These are phyloP conservation scores for Zoanthus sociatus DNA, from an alignment of 92 coral and sea anemone genomes.

Conservation along the genomic window DNA sequence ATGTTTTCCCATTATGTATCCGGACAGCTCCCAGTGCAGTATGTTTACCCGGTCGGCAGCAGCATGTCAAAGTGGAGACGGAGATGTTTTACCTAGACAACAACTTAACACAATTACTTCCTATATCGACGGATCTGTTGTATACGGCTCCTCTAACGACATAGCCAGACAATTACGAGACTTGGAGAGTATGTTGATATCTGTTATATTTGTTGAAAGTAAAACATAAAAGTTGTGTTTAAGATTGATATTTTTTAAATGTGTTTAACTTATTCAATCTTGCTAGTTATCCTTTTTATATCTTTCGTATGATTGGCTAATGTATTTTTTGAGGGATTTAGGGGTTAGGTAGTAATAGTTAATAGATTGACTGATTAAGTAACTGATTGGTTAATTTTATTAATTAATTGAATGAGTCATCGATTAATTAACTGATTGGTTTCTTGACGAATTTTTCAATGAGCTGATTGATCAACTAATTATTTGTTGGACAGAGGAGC, in stretches of 20 bases:
- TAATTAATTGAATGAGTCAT: not conserved
- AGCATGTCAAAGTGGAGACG: slow-evolving; percentile 92
- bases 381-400: not conserved
- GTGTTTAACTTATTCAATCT: no score
- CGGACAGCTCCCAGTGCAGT: slow-evolving; percentile 80
- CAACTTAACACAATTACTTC: slow-evolving; percentile 96
- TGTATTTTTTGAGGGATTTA: no score
- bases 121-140: slow-evolving; percentile 94
- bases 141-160: slow-evolving; percentile 88
- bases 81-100: slow-evolving; percentile 83
- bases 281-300: no score
- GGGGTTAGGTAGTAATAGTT: no score
- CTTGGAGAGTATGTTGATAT: slow-evolving; percentile 58
- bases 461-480: not conserved
- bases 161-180: slow-evolving; percentile 80
- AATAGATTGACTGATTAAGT: no score
- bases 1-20: slow-evolving; percentile 91
- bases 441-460: not conserved
- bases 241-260: no score
- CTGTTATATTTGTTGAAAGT: not conserved
- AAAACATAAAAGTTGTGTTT: no score
- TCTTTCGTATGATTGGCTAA: no score
- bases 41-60: slow-evolving; percentile 99
- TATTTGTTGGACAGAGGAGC: no score
- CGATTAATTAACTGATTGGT: not conserved